Conservation (phyloP, 2,888 invertebrate genomes). For the Clanis bilineata region DNA sequence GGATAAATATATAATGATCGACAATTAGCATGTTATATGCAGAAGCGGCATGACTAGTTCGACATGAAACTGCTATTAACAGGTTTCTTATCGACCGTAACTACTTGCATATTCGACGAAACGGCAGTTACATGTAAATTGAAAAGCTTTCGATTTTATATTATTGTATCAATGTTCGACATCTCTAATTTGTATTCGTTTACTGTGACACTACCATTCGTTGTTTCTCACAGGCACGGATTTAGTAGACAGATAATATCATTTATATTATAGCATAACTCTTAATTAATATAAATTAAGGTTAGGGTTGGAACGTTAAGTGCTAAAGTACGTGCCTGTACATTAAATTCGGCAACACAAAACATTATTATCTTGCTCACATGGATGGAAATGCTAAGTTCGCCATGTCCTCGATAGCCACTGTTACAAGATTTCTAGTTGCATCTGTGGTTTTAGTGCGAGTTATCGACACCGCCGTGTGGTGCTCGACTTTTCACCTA, state of each 20-base stretch:
- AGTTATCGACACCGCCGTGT: not conserved
- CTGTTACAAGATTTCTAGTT: not conserved
- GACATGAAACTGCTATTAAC: slow-evolving; percentile 29
- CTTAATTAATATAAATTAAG: slow-evolving; percentile 4
- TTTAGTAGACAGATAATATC: not conserved
- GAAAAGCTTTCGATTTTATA: not conserved
- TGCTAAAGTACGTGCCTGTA: not conserved
- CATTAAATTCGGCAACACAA: not conserved
- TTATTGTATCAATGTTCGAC: not conserved
- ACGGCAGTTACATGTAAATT: not conserved
- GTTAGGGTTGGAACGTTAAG: not conserved
- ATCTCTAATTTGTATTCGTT: not conserved
- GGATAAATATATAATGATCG: slow-evolving; percentile 6
- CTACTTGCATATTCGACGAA: not conserved
- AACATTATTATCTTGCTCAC: not conserved
- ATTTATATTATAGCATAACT: not conserved
- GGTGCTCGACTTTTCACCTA: not conserved
- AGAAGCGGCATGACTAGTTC: slow-evolving; percentile 56
- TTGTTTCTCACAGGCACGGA: slow-evolving; percentile 10
- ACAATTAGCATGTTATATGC: slow-evolving; percentile 26
- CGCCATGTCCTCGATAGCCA: not conserved
- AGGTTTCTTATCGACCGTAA: not conserved
- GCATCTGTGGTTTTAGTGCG: not conserved
- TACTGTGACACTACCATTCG: slow-evolving; percentile 1
- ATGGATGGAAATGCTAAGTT: slow-evolving; percentile 1